phyloP scores from a whole-genome alignment of 2,888 invertebrate genomes.

The Smittia aterrima region DNA sequence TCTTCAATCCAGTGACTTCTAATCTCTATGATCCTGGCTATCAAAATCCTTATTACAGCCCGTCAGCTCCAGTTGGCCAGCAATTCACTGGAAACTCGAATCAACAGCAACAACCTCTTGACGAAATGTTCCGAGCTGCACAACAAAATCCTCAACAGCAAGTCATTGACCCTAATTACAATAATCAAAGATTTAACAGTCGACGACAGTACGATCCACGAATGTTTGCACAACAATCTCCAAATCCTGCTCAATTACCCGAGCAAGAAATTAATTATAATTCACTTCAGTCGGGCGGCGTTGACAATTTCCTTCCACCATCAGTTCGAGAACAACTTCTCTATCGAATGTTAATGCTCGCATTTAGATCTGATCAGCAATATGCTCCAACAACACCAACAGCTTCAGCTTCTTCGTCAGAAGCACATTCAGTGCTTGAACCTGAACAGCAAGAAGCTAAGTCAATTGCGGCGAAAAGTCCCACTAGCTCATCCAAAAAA shows the following conservation, averaged over 20 bases:
- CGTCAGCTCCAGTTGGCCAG: constrained; percentile 26
- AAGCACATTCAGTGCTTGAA: constrained; percentile 51
- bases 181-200: constrained; percentile 56
- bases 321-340: constrained; percentile 70
- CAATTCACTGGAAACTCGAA: background rate
- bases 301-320: constrained; percentile 61
- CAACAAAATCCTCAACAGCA: constrained; percentile 45
- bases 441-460: constrained; percentile 47
- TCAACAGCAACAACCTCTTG: constrained; percentile 30
- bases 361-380: constrained; percentile 65
- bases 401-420: constrained; percentile 42
- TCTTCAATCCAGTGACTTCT: constrained; percentile 18
- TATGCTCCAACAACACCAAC: constrained; percentile 46
- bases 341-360: constrained; percentile 69
- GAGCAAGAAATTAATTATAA: constrained; percentile 44
- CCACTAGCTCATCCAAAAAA: constrained; percentile 56
- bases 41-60: constrained; percentile 41
- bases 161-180: constrained; percentile 52
- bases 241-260: constrained; percentile 44
- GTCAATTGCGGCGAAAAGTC: constrained; percentile 53
- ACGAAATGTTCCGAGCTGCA: constrained; percentile 44
- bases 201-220: constrained; percentile 50
- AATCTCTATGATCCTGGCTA: constrained; percentile 38
- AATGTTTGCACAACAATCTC: constrained; percentile 49
- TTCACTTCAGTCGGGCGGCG: constrained; percentile 43